A percentile compares a stretch with the other conserved stretches of the same genome.
Evolutionary conservation across 2,113 vertebrate species (phyloP).

Genomic region (Crypturellus undulatus): DNA sequence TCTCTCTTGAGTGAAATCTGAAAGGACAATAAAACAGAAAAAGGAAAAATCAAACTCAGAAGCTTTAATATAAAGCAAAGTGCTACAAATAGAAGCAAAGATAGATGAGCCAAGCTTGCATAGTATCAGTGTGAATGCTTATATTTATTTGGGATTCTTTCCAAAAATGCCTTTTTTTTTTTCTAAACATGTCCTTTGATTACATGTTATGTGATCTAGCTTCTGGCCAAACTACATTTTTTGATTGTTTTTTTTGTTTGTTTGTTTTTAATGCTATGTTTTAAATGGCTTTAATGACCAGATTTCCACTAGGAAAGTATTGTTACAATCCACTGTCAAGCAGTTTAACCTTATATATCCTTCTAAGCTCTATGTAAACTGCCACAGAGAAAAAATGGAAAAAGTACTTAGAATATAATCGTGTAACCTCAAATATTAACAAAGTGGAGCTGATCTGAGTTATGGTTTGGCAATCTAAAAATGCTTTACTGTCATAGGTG

Average conservation of each 20-base stretch:
- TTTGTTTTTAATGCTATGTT: background rate
- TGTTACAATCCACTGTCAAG: background rate
- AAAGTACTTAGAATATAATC: background rate
- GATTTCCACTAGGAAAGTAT: background rate
- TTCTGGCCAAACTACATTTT: background rate
- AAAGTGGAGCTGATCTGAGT: background rate
- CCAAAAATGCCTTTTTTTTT: background rate
- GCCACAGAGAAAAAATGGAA: background rate
- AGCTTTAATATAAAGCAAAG: background rate
- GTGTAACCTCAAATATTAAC: background rate
- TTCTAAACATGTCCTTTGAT: background rate
- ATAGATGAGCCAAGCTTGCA: background rate
- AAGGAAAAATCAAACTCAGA: background rate
- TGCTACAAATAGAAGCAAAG: background rate
- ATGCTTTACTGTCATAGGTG: background rate
- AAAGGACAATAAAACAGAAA: background rate
- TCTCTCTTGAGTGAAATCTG: background rate
- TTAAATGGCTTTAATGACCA: background rate
- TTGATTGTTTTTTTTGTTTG: background rate
- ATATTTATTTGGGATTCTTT: background rate
- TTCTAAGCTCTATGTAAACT: background rate
- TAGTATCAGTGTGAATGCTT: background rate
- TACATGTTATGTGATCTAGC: background rate
- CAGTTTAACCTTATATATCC: background rate
- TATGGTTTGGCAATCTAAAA: background rate